Evolutionary conservation across 2,113 vertebrate genomes (phyloP), one percentile per base, ranked within the genome.

Genomic region (Lota lota): DNA sequence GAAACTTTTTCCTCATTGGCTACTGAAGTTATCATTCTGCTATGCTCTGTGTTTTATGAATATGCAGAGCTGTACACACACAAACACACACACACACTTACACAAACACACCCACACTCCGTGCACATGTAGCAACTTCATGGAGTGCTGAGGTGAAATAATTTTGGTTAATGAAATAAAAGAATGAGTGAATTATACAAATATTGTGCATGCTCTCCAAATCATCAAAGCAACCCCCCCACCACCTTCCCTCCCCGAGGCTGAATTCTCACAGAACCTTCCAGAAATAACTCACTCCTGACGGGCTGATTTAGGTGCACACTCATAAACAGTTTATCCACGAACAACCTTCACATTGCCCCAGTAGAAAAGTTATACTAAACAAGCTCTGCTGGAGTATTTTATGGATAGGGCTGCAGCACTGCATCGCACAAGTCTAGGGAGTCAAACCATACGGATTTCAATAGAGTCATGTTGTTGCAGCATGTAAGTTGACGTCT

Each of bases 221-320:
- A 69, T 15, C 64, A 33, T 57, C 21, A 24, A 70, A 61, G 8
- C 28, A 20, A 28, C 54, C 40, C 15, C 16, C 14, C 22, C 69
- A 24, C 53, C 22, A 22, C 58, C 58, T 63, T n/a, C 50, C 63
- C 56, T 12, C 3, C 12, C 12, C 40, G 40, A 47, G 40, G 40
- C 40, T 47, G 40, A 47, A 11, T 47, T 47, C 22, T 24, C 51
- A 69, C 61, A 78, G 68, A 68, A 19, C 10, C 22, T 68, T 71
- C 73, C 78, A 68, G 70, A 78, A 76, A 76, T 61, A 73, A 62
- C 18, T 50, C 19, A 0, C 19, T 60, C 17, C 20, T 53, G 1
- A 1, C 3, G 5, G 22, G 8, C 57, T 61, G 50, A 33, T 33
- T 69, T 56, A 56, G 61, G 22, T 69, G 54, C 2, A 21, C 63